Base-by-base conservation (phyloP, 1,140 invertebrate species). In the Euura lappo region DNA sequence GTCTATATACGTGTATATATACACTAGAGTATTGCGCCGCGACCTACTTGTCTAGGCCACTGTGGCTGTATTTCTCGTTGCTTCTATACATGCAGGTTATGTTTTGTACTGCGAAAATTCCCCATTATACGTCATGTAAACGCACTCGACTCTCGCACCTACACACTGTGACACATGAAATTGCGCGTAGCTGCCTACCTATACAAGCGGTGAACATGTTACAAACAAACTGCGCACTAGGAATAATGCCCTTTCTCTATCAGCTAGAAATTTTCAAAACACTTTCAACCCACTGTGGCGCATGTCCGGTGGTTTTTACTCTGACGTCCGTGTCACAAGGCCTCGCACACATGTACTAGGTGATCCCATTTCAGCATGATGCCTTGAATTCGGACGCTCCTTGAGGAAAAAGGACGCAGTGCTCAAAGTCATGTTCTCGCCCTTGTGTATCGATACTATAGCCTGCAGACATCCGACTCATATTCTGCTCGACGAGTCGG, bases 41-140 rank as follows among this genome's bases (percentile, higher is more conserved):
- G 83, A 85, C 83, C 83, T 83, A 84, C 79, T 85, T 85, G 81
- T 85, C 83, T 85, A 85, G 83, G 83, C 83, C 83, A 81, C 79
- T 81, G 79, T 83, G 79, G 81, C 82, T 83, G 75, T 80, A 79
- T 81, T 60, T 60, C 51, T 60, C 51, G 51, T 60, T n/a, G 13
- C 51, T 60, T 60, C 51, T 60, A 60, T 1, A 60, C 51, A 6
- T n/a, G 51, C 51, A 60, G 5, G 51, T n/a, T 11, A 60, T 60
- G 51, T 60, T 60, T 60, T 60, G 6, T 60, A 6, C 51, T n/a
- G 51, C 51, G 51, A 60, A 60, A 28, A 60, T 60, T 60, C 51
- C 51, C 51, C 6, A 6, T 60, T 60, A 60, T n/a, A 60, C 51
- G 51, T 60, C 3, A 60, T 60, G 28, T 28, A 28, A 28, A 60